Conservation (phyloP, 2,113 vertebrate genomes). For the Axis porcinus region DNA sequence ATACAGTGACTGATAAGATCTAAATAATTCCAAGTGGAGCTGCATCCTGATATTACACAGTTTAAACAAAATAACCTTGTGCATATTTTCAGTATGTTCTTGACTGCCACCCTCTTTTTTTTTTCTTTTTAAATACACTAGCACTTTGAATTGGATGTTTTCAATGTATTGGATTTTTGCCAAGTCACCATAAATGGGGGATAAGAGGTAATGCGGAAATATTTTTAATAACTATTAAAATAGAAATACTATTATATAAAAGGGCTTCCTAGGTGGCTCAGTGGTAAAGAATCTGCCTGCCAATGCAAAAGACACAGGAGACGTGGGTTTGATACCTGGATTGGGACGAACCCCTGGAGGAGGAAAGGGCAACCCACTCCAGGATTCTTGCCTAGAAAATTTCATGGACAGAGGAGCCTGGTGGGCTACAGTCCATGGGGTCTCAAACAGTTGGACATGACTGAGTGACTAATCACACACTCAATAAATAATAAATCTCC, state of each 20-base stretch:
- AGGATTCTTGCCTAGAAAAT: not conserved
- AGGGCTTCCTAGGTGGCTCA: not conserved
- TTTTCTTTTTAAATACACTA: not conserved
- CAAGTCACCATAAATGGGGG: not conserved
- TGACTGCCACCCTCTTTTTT: not conserved
- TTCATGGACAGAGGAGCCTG: not conserved
- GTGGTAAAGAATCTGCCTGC: not conserved
- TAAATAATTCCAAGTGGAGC: not conserved
- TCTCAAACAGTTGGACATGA: not conserved
- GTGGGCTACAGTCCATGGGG: not conserved
- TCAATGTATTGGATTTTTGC: not conserved
- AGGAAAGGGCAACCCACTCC: not conserved
- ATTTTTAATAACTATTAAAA: not conserved
- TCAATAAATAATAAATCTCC: not conserved
- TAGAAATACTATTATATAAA: not conserved
- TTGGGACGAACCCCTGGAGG: fast-evolving
- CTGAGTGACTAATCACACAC: not conserved
- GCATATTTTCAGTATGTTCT: not conserved
- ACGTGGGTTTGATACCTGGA: not conserved
- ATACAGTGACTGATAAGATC: not conserved
- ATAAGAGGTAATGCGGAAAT: not conserved
- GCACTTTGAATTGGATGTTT: not conserved
- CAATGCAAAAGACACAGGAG: not conserved
- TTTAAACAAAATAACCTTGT: not conserved
- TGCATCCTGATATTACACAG: not conserved